These are phyloP conservation scores for Creontiades dilutus DNA, from an alignment of 2,888 invertebrate genomes.

Conservation along the genomic window DNA sequence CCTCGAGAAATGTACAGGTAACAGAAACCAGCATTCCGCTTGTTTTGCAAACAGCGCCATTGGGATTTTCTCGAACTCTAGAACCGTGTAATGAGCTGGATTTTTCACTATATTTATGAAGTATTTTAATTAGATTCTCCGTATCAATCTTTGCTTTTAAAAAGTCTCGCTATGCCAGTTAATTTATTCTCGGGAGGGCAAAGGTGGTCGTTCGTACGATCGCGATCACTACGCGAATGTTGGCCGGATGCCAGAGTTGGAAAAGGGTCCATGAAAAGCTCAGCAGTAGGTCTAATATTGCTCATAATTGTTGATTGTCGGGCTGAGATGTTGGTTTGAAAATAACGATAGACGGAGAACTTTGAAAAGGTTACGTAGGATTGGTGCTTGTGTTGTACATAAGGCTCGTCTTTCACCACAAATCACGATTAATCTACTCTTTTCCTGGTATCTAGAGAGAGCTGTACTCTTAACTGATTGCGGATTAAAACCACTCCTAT, in stretches of 20 bases:
- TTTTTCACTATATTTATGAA: not conserved
- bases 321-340: not conserved
- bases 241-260: not conserved
- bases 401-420: no score
- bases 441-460: no score
- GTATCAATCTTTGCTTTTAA: not conserved
- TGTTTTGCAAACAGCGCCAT: not conserved
- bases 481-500: no score
- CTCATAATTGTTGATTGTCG: not conserved
- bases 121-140: constrained; percentile 20
- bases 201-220: not conserved
- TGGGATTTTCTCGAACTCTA: not conserved
- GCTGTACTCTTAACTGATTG: no score
- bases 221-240: constrained; percentile 8
- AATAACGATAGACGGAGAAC: no score
- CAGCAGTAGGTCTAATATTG: constrained; percentile 22
- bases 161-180: not conserved
- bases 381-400: no score
- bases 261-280: not conserved
- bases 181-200: not conserved
- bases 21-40: not conserved
- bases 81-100: not conserved
- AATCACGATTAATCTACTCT: no score
- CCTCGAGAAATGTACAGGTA: not conserved
- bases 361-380: no score